Base-by-base conservation (phyloP, 53 echinoderm and acorn worm species). In the Glandiceps talaboti region DNA sequence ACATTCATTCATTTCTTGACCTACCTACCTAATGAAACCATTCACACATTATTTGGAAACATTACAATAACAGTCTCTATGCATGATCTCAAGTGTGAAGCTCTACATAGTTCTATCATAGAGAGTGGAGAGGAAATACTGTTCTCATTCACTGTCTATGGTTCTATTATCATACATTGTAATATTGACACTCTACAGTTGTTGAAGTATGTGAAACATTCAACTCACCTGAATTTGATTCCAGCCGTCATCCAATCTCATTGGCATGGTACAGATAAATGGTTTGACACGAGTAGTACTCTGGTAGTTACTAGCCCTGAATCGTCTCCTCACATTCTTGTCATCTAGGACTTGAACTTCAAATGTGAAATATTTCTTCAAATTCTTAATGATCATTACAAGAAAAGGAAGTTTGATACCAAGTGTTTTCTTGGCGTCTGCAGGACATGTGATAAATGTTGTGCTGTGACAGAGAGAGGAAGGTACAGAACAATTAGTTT, bases 281-380 rank as follows among this genome's bases (percentile, higher is more conserved):
- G 96, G 96, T 79, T 96, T 96, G 82, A 96, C 96, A 81, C 96
- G 84, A 27, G 96, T 96, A 28, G 96, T 96, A 84, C 96, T 96
- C 82, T 96, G 96, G 87, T 96, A 96, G 85, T 96, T 96, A 86
- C 96, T 96, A 29, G 96, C 96, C 77, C 96, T 84, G 86, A 96
- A 96, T 32, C 96, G 80, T 85, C 96, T 85, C 88, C 82, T 93
- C 0, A 96, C 92, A 78, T 93, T 90, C 90, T 96, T 96, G 84
- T 96, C 96, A 77, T 96, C 96, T 6, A 96, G 90, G 28, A 96
- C 96, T 79, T 90, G 90, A 80, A 96, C 96, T 81, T 96, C 96
- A 80, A 96, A 96, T 79, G 96, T 96, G 87, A 96, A 96, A 82
- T 96, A 96, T 73, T 96, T 96, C 92, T 96, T 96, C 74, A 96